Evolutionary conservation across 2,113 vertebrate species (phyloP).

Genomic region (Nestor notabilis): DNA sequence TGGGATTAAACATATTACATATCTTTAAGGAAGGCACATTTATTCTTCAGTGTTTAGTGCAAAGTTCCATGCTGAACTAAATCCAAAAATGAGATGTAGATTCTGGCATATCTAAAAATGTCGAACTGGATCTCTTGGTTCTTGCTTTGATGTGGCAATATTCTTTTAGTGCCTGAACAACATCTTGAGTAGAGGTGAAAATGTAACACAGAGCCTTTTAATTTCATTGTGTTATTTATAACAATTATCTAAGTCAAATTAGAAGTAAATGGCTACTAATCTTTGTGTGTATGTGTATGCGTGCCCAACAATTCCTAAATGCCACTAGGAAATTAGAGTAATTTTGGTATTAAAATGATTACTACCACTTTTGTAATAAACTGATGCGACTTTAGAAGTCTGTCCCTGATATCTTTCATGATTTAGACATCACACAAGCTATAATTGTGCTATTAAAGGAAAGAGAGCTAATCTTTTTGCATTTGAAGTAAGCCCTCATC

Average conservation of each 20-base stretch:
- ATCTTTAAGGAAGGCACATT: slow-evolving; percentile 46
- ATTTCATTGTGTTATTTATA: slow-evolving; percentile 65
- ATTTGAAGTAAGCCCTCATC: slow-evolving; percentile 84
- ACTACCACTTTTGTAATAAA: slow-evolving; percentile 79
- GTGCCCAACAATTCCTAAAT: slow-evolving; percentile 62
- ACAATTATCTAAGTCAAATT: slow-evolving; percentile 60
- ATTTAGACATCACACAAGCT: slow-evolving; percentile 80
- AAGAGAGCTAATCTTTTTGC: slow-evolving; percentile 83
- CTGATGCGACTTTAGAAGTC: slow-evolving; percentile 75
- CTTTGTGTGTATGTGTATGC: background rate
- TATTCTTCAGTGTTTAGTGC: slow-evolving; percentile 44
- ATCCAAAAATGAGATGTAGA: slow-evolving; percentile 56
- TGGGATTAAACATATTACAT: slow-evolving; percentile 61
- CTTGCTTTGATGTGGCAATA: slow-evolving; percentile 18
- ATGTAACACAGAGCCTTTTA: slow-evolving; percentile 14
- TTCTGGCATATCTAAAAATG: slow-evolving; percentile 41
- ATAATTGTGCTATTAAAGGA: slow-evolving; percentile 83
- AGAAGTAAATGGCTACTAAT: slow-evolving; percentile 37
- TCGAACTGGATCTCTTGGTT: slow-evolving; percentile 14
- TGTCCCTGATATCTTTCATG: slow-evolving; percentile 76
- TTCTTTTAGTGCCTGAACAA: background rate
- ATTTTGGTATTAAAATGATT: slow-evolving; percentile 82
- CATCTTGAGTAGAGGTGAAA: slow-evolving; percentile 10
- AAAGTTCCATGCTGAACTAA: slow-evolving; percentile 50
- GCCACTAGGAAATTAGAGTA: slow-evolving; percentile 71